Conservation (phyloP, 2,113 vertebrate genomes). For the Sialia sialis region DNA sequence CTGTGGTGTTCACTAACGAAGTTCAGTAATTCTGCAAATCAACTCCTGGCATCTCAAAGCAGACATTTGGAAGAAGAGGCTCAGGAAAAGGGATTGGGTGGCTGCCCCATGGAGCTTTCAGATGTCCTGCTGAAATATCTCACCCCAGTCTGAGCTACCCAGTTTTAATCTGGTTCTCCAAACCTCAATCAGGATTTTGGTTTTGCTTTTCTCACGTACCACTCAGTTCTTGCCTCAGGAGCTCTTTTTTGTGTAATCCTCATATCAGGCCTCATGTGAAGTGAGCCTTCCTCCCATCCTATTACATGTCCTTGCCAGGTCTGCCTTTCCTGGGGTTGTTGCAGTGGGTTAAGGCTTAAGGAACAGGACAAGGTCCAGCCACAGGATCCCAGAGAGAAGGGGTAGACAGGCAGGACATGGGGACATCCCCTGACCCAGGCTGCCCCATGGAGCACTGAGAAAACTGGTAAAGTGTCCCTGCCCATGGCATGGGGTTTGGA, state of each 20-base stretch:
- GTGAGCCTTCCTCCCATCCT: background rate
- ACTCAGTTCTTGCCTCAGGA: background rate
- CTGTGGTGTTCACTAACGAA: fast-evolving
- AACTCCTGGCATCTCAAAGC: background rate
- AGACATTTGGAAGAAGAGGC: background rate
- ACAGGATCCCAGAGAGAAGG: background rate
- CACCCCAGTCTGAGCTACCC: background rate
- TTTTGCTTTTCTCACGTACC: background rate
- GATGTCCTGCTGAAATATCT: background rate
- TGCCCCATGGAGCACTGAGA: background rate
- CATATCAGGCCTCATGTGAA: background rate
- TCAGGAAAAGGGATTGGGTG: background rate
- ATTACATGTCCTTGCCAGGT: background rate
- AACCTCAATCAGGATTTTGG: background rate
- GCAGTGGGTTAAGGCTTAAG: background rate
- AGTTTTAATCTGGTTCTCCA: background rate
- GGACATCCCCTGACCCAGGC: background rate
- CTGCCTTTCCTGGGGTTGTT: background rate
- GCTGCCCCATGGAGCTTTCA: background rate
- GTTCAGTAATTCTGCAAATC: background rate
- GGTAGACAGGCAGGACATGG: background rate
- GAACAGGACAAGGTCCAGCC: background rate
- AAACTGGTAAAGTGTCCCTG: too few species aligned
- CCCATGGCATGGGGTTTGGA: background rate
- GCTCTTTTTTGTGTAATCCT: background rate